A percentile compares a stretch with the other conserved stretches of the same genome.
These are phyloP conservation scores for Catostylus mosaicus DNA, from an alignment of 30 jellyfish, hydroid and myxozoan species.

Conservation along the genomic window DNA sequence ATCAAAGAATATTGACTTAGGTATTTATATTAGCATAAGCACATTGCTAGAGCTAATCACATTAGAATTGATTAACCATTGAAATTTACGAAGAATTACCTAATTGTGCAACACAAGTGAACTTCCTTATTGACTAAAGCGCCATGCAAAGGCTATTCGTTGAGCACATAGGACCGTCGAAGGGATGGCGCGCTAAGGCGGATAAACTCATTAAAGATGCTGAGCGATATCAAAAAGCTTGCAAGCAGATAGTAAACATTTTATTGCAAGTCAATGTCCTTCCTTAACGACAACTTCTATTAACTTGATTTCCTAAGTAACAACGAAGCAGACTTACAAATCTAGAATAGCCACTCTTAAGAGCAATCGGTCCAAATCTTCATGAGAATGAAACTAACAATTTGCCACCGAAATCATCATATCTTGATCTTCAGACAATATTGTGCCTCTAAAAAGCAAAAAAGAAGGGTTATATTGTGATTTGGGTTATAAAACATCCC, in stretches of 20 bases:
- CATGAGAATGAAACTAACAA: too few relatives aligned
- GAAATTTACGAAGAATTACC: constrained; percentile 5
- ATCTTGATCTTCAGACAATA: too few relatives aligned
- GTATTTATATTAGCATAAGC: constrained; percentile 10
- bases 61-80: constrained; percentile 34
- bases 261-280: neutral
- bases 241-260: neutral
- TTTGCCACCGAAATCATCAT: too few relatives aligned
- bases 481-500: too few relatives aligned
- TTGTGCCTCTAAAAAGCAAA: too few relatives aligned
- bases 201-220: constrained; percentile 24
- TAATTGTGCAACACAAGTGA: constrained; percentile 8
- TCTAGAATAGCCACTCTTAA: too few relatives aligned
- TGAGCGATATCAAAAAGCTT: neutral
- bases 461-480: too few relatives aligned
- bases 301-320: too few relatives aligned
- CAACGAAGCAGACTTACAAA: too few relatives aligned
- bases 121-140: constrained; percentile 21
- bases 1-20: constrained; percentile 14
- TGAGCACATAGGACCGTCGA: neutral
- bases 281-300: too few relatives aligned
- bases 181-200: constrained; percentile 12
- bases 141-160: constrained; percentile 28
- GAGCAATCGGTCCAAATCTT: too few relatives aligned
- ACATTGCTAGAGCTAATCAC: constrained; percentile 15